Evolutionary conservation across 2,797 vertebrate genomes (phyloP).

Genomic region (Hylomyscus alleni): DNA sequence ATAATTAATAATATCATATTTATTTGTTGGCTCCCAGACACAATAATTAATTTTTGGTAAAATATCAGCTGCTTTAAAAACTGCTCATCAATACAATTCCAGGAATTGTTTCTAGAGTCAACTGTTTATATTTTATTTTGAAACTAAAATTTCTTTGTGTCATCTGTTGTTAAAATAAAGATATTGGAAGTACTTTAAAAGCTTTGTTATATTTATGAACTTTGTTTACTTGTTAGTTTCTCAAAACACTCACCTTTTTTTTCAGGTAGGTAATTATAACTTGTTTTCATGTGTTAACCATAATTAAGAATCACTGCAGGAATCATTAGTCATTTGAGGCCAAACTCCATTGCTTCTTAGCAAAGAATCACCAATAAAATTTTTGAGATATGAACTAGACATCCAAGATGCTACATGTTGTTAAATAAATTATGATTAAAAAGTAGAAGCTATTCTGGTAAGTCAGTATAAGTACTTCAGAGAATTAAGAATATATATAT

Average conservation of each 20-base stretch:
- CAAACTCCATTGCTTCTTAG: not conserved
- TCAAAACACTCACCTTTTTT: slow-evolving; percentile 23
- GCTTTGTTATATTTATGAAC: slow-evolving; percentile 1
- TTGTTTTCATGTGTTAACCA: not conserved
- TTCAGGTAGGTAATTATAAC: not conserved
- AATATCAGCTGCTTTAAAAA: not conserved
- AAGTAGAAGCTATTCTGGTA: not conserved
- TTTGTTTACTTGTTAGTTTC: not conserved
- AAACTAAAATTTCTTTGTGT: not conserved
- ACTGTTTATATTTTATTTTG: not conserved
- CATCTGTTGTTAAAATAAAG: not conserved
- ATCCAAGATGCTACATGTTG: not conserved
- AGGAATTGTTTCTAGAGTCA: not conserved
- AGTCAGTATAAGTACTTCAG: not conserved
- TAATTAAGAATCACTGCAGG: slow-evolving; percentile 20
- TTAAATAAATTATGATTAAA: not conserved
- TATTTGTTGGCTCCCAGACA: not conserved
- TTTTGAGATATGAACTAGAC: not conserved
- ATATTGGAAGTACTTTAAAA: slow-evolving; percentile 4
- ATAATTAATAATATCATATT: slow-evolving; percentile 16
- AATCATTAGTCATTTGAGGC: not conserved
- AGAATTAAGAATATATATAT: slow-evolving; percentile 32
- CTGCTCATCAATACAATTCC: not conserved
- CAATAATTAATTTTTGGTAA: slow-evolving; percentile 43
- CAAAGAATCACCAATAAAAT: not conserved